A percentile compares a stretch with the other conserved stretches of the same genome.
phyloP scores from a whole-genome alignment of 1,140 invertebrate species.

The Sitophilus oryzae region DNA sequence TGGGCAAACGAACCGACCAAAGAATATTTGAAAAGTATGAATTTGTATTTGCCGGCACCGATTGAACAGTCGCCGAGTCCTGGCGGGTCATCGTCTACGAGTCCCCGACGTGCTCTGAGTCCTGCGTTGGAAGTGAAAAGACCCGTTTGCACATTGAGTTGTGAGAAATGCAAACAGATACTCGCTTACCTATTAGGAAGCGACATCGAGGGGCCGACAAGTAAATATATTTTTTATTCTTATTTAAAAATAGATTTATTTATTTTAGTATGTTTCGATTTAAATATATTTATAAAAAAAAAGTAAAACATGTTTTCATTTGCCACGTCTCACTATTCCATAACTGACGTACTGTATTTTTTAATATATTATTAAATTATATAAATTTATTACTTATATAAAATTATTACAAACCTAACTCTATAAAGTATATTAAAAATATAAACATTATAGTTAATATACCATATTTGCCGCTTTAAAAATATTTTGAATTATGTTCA shows the following conservation, averaged over 20 bases:
- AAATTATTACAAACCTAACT: neutral
- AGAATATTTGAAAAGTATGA: neutral
- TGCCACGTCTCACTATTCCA: too few species aligned
- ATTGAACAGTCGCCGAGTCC: constrained; percentile 9
- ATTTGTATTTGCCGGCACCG: constrained; percentile 8
- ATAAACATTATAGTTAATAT: too few species aligned
- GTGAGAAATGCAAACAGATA: constrained; percentile 63
- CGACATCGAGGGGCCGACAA: too few species aligned
- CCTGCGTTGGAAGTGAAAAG: constrained; percentile 61
- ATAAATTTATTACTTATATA: neutral
- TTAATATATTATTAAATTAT: neutral
- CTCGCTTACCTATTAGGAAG: too few species aligned
- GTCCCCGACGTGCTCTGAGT: constrained; percentile 60
- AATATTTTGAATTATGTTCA: too few species aligned
- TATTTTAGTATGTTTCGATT: constrained; percentile 2
- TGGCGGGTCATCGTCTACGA: constrained; percentile 39
- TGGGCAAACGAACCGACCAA: neutral
- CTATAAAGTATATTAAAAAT: neutral
- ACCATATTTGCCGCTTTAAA: too few species aligned
- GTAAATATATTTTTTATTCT: constrained; percentile 13
- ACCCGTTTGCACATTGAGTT: constrained; percentile 66
- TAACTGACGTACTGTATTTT: neutral
- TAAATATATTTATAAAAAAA: too few species aligned
- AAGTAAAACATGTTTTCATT: neutral
- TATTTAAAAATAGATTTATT: too few species aligned